Conservation (phyloP, 2,797 vertebrate genomes). For the Chiroxiphia lanceolata region DNA sequence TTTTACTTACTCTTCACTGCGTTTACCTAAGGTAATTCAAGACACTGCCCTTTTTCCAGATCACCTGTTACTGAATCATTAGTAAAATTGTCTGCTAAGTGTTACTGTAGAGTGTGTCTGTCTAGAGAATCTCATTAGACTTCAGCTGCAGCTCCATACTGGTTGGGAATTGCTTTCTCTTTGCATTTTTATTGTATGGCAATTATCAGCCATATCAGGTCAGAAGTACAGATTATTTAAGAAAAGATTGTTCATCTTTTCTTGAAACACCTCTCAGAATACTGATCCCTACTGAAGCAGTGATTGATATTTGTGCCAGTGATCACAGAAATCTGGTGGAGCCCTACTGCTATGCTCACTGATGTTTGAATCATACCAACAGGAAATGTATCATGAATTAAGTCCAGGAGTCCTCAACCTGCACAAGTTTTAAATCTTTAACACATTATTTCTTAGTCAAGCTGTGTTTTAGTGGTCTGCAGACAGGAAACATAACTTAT, state of each 20-base stretch:
- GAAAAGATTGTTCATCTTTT: neutral
- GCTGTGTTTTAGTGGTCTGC: neutral
- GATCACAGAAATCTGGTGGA: neutral
- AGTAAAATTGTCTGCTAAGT: neutral
- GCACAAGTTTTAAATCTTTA: neutral
- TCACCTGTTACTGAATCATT: neutral
- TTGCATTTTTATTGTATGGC: neutral
- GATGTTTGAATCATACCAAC: neutral
- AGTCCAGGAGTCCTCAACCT: neutral
- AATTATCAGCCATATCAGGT: neutral
- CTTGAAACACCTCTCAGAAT: neutral
- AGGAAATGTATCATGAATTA: neutral
- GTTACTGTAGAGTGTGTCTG: neutral
- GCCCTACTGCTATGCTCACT: neutral
- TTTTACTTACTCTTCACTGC: neutral
- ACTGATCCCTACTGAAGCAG: neutral
- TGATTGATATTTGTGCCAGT: neutral
- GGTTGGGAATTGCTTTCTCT: neutral
- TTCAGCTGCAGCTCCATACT: neutral
- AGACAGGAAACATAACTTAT: neutral
- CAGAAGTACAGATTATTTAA: neutral
- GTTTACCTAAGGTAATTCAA: neutral
- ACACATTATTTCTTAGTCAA: neutral
- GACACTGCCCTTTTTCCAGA: neutral
- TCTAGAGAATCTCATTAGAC: neutral